A percentile compares a stretch with the other conserved stretches of the same genome.
Conservation (phyloP, 2,888 invertebrate species). For the Pammene fasciana region DNA sequence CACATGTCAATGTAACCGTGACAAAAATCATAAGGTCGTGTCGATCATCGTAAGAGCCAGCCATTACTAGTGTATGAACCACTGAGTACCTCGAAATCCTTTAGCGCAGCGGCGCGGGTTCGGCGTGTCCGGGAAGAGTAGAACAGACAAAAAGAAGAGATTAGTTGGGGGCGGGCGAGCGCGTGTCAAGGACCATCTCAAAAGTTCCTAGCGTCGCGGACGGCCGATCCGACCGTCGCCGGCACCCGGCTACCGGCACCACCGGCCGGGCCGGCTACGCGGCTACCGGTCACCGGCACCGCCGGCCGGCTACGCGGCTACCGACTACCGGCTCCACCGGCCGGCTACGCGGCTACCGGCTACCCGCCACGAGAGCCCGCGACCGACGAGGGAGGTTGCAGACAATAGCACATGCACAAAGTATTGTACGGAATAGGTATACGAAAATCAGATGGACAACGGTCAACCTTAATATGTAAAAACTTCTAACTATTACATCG, state of each 20-base stretch:
- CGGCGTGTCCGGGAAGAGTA: slow-evolving; percentile 88
- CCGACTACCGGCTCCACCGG: slow-evolving; percentile 36
- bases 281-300: slow-evolving; percentile 44
- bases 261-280: slow-evolving; percentile 39
- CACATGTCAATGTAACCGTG: slow-evolving; percentile 71
- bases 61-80: slow-evolving; percentile 82
- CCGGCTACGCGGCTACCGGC: slow-evolving; percentile 32
- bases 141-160: slow-evolving; percentile 87
- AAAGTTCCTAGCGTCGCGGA: slow-evolving; percentile 88
- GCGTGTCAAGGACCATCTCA: slow-evolving; percentile 94
- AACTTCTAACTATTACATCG: slow-evolving; percentile 78
- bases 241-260: slow-evolving; percentile 40
- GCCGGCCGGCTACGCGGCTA: slow-evolving; percentile 37
- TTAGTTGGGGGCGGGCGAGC: slow-evolving; percentile 84
- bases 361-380: slow-evolving; percentile 35
- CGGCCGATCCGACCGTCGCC: slow-evolving; percentile 27
- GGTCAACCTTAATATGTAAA: slow-evolving; percentile 68
- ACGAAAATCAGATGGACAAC: slow-evolving; percentile 70
- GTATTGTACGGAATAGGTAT: slow-evolving; percentile 56
- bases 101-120: slow-evolving; percentile 86
- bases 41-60: slow-evolving; percentile 77
- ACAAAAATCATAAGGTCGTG: slow-evolving; percentile 72
- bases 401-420: slow-evolving; percentile 77
- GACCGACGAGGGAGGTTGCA: slow-evolving; percentile 53
- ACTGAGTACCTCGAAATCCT: slow-evolving; percentile 93